Percentiles rank a stretch among this genome's conserved stretches.
Evolutionary conservation across 2,797 vertebrate genomes (phyloP).

Genomic region (Pogonophryne albipinna): DNA sequence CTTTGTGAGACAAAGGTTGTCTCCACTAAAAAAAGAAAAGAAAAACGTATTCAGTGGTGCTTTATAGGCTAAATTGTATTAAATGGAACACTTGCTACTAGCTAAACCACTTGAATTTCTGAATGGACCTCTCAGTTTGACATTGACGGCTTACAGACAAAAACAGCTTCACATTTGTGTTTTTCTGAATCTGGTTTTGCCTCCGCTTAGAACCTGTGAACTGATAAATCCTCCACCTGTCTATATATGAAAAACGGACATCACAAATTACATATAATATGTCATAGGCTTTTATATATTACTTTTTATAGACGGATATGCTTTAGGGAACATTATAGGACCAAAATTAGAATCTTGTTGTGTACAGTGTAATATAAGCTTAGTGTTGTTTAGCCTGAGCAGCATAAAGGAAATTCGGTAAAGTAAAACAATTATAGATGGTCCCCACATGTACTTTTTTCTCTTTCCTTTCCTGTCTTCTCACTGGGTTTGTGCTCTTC

Average conservation of each 20-base stretch:
- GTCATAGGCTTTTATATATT: background rate
- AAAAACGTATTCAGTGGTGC: constrained; percentile 6
- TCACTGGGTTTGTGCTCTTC: background rate
- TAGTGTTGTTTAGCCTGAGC: background rate
- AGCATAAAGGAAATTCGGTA: background rate
- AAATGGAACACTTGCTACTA: constrained; percentile 14
- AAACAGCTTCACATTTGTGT: background rate
- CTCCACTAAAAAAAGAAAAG: constrained; percentile 27
- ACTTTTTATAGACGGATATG: constrained; percentile 1
- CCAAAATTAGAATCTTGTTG: background rate
- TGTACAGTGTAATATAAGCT: constrained; percentile 4
- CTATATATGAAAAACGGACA: constrained; percentile 8
- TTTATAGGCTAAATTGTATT: constrained; percentile 22
- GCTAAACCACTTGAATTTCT: constrained; percentile 35
- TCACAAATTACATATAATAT: background rate
- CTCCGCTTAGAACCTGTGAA: background rate
- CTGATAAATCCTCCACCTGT: background rate
- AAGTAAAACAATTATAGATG: constrained; percentile 7
- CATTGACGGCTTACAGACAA: constrained; percentile 29
- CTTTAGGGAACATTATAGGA: constrained; percentile 2
- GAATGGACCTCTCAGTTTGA: constrained; percentile 27
- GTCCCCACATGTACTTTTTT: background rate
- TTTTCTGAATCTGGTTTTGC: constrained; percentile 10
- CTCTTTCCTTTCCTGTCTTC: background rate
- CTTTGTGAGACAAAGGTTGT: constrained; percentile 55